Evolutionary conservation across 2,888 invertebrate genomes (phyloP).

Genomic region (Aquatica leii): DNA sequence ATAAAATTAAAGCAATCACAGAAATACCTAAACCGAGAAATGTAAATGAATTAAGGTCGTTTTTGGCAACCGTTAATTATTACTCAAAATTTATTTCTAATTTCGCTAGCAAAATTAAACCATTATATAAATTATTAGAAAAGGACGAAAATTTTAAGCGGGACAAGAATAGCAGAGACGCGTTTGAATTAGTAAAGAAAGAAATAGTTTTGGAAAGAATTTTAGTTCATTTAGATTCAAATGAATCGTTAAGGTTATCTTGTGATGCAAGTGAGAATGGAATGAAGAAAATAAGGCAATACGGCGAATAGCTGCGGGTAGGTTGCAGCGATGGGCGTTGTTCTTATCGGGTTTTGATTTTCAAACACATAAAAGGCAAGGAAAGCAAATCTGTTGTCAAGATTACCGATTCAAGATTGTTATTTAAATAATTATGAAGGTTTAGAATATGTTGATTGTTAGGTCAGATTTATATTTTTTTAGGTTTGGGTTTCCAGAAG

Average conservation of each 20-base stretch:
- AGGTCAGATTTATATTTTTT: neutral
- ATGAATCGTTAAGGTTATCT: neutral
- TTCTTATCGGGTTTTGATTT: too few species aligned
- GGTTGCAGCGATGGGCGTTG: too few species aligned
- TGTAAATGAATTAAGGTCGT: neutral
- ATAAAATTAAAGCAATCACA: neutral
- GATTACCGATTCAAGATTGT: neutral
- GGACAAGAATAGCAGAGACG: neutral
- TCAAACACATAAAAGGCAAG: too few species aligned
- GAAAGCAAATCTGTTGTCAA: neutral
- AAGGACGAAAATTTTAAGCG: neutral
- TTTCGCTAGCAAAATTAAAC: neutral
- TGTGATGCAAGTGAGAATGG: neutral
- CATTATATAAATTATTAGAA: neutral
- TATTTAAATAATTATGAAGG: too few species aligned
- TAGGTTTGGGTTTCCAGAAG: neutral
- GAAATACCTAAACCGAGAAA: neutral
- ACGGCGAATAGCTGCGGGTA: too few species aligned
- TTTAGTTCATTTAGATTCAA: neutral
- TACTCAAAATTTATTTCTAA: neutral
- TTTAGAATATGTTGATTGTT: neutral
- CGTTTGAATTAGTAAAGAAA: neutral
- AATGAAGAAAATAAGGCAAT: neutral
- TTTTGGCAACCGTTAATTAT: neutral
- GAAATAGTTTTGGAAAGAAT: neutral